Evolutionary conservation across 2,888 invertebrate species (phyloP).

Genomic region (Didymodactylos carnosus): DNA sequence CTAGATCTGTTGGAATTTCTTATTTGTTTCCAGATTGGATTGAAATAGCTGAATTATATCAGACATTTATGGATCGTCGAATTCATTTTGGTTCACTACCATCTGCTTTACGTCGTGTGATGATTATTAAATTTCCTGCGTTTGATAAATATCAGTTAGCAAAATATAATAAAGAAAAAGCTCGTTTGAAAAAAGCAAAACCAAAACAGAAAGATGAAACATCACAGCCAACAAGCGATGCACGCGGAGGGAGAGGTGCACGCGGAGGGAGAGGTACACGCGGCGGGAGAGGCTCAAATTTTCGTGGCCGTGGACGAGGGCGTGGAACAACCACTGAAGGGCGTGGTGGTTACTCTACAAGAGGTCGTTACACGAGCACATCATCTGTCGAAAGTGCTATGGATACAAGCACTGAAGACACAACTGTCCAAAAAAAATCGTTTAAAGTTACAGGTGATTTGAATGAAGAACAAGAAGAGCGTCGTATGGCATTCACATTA

Average conservation of each 20-base stretch:
- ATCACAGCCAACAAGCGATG: neutral
- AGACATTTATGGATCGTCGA: conserved; percentile 26
- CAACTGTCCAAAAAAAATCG: neutral
- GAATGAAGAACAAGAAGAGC: neutral
- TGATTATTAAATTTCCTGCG: conserved; percentile 34
- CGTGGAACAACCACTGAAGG: conserved; percentile 10
- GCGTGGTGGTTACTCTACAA: conserved; percentile 11
- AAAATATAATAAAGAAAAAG: conserved; percentile 19
- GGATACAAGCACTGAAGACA: too few relatives aligned
- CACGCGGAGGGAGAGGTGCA: conserved; percentile 20
- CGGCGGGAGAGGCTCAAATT: neutral
- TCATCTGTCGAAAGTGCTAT: neutral
- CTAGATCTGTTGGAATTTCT: too few relatives aligned
- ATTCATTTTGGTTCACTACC: conserved; percentile 29
- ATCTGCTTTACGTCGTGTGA: conserved; percentile 30
- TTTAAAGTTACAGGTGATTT: neutral
- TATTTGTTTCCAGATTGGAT: too few relatives aligned
- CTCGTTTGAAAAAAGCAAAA: neutral
- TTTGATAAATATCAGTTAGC: conserved; percentile 37
- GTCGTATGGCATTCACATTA: conserved; percentile 5
- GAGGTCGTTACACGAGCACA: neutral
- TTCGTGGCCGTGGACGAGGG: conserved; percentile 10
- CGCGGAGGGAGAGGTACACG: neutral
- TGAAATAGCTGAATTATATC: conserved; percentile 35
- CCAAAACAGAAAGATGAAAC: neutral